These are phyloP conservation scores for Nymphalis polychloros DNA, from an alignment of 2,888 invertebrate genomes.

Conservation along the genomic window DNA sequence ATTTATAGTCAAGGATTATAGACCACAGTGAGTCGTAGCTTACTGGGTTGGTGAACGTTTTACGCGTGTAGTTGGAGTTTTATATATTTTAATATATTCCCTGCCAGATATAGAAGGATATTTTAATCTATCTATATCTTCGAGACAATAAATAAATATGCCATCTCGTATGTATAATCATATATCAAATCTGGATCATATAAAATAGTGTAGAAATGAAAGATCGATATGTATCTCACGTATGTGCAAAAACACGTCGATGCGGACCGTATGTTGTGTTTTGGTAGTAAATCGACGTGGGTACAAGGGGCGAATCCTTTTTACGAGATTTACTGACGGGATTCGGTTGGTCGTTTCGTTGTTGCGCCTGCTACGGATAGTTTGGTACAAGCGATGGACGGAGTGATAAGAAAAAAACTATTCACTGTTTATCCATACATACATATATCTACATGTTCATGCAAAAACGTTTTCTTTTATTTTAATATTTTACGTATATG, in stretches of 20 bases:
- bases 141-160: neutral
- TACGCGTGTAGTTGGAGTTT: too few species aligned
- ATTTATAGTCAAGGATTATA: too few species aligned
- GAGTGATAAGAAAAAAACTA: neutral
- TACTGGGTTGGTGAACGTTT: too few species aligned
- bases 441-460: too few species aligned
- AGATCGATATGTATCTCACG: conserved; percentile 30
- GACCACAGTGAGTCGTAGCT: too few species aligned
- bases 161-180: neutral
- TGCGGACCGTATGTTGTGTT: conserved; percentile 44
- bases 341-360: conserved; percentile 60
- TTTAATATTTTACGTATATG: too few species aligned
- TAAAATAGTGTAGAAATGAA: conserved; percentile 7
- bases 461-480: too few species aligned
- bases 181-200: neutral
- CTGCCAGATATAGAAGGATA: neutral
- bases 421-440: too few species aligned
- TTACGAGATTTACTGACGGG: conserved; percentile 76
- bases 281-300: conserved; percentile 71
- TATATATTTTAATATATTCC: too few species aligned
- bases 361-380: conserved; percentile 56
- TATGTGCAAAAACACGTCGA: conserved; percentile 32
- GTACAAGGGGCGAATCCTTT: conserved; percentile 75
- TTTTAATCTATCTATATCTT: neutral
- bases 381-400: conserved; percentile 30